Evolutionary conservation across 2,113 vertebrate species (phyloP).

Genomic region (Rhinichthys klamathensis): DNA sequence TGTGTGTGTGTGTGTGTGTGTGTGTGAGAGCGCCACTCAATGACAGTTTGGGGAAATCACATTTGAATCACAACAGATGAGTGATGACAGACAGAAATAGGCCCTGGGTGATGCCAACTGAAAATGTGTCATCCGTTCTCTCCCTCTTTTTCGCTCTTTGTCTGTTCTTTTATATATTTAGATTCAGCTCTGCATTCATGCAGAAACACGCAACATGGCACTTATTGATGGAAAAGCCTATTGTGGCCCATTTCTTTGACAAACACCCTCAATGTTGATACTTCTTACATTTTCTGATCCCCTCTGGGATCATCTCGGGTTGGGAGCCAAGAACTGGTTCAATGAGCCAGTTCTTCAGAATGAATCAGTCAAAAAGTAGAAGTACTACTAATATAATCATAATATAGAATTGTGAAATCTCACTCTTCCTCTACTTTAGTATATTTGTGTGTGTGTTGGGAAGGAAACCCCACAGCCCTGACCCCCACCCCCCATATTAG

Average conservation of each 20-base stretch:
- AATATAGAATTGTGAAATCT: background rate
- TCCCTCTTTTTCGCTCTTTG: conserved; percentile 48
- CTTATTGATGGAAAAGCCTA: conserved; percentile 37
- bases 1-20: conserved; percentile 7
- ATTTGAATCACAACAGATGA: conserved; percentile 64
- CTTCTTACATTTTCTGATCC: background rate
- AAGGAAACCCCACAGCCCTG: conserved; percentile 70
- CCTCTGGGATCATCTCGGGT: conserved; percentile 8
- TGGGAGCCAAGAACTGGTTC: background rate
- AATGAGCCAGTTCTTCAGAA: background rate
- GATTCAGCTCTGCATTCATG: conserved; percentile 35
- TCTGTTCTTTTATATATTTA: conserved; percentile 45
- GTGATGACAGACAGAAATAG: conserved; percentile 49
- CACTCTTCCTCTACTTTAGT: conserved; percentile 71
- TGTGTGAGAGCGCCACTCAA: conserved; percentile 60
- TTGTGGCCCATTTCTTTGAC: conserved; percentile 39
- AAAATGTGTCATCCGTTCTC: conserved; percentile 37
- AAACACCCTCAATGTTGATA: conserved; percentile 26
- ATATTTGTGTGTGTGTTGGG: conserved; percentile 66
- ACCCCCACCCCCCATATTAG: conserved; percentile 75
- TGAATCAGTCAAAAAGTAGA: background rate
- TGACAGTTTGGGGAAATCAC: conserved; percentile 72
- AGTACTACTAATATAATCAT: conserved; percentile 50
- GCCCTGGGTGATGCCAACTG: conserved; percentile 41
- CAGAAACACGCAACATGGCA: conserved; percentile 19